Conservation (phyloP, 1,140 invertebrate genomes). For the Antheraea pernyi region DNA sequence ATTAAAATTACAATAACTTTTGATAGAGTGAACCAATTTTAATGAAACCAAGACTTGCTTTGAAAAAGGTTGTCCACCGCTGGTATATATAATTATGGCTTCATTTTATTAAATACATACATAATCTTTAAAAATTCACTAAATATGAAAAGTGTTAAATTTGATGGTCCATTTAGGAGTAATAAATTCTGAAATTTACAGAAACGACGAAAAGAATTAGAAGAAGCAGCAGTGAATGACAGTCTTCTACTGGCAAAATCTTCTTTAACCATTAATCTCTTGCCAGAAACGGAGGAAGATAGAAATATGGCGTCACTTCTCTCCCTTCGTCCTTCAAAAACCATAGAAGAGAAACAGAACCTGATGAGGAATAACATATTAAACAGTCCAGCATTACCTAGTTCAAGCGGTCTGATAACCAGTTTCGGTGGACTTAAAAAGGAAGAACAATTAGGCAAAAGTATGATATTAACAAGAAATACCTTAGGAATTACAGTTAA, state of each 20-base stretch:
- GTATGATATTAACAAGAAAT: conserved; percentile 52
- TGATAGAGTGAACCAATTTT: too few relatives aligned
- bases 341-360: conserved; percentile 77
- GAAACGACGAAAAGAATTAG: conserved; percentile 88
- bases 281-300: conserved; percentile 90
- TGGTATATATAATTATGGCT: too few relatives aligned
- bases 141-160: too few relatives aligned
- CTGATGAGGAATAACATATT: conserved; percentile 78
- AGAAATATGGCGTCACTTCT: conserved; percentile 88
- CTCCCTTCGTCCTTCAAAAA: conserved; percentile 80
- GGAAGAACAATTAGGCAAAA: conserved; percentile 75
- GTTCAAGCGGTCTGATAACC: conserved; percentile 76
- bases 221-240: conserved; percentile 84
- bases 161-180: not conserved
- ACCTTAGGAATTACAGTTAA: conserved; percentile 66
- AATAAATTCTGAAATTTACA: conserved; percentile 59
- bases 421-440: conserved; percentile 79
- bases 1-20: too few relatives aligned
- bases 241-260: conserved; percentile 87
- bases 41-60: too few relatives aligned
- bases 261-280: conserved; percentile 87
- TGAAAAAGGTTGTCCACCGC: too few relatives aligned
- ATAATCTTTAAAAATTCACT: too few relatives aligned
- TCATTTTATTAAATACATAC: too few relatives aligned
- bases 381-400: conserved; percentile 80